A percentile compares a stretch with the other conserved stretches of the same genome.
phyloP scores from a whole-genome alignment of 2,113 vertebrate genomes.

The Myotis brandtii region DNA sequence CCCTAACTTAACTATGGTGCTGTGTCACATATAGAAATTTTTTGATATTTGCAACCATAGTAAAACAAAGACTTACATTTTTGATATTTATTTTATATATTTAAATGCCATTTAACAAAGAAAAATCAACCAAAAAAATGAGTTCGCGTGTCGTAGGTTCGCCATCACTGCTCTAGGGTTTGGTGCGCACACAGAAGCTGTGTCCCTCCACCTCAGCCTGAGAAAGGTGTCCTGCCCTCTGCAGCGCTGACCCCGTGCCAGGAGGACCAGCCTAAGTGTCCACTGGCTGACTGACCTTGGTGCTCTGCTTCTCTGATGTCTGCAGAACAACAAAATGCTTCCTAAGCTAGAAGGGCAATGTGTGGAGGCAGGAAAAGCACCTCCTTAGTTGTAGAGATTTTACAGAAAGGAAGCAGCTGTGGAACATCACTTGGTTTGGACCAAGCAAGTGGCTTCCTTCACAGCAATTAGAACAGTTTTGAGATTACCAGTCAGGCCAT shows the following conservation, averaged over 20 bases:
- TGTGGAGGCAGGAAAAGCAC: not conserved
- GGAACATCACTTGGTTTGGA: not conserved
- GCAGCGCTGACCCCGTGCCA: rapidly evolving
- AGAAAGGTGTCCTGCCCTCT: not conserved
- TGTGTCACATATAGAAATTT: too few relatives aligned
- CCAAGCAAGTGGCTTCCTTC: not conserved
- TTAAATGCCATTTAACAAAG: too few relatives aligned
- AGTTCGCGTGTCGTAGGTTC: too few relatives aligned
- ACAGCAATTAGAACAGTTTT: not conserved
- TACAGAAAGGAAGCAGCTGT: not conserved
- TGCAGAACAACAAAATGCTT: not conserved
- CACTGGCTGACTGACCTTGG: not conserved
- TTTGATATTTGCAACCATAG: too few relatives aligned
- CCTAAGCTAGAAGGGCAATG: not conserved
- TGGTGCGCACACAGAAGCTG: rapidly evolving
- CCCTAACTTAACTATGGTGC: too few relatives aligned
- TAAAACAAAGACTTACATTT: too few relatives aligned
- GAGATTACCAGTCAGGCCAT: not conserved
- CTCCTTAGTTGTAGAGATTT: not conserved
- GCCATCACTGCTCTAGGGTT: not conserved
- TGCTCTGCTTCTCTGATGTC: not conserved
- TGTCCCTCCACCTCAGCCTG: not conserved
- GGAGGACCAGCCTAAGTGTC: not conserved
- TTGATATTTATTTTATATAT: too few relatives aligned
- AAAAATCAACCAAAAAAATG: too few relatives aligned